A percentile compares a stretch with the other conserved stretches of the same genome.
phyloP scores from a whole-genome alignment of 92 coral and sea anemone genomes.

The Paragorgia papillata region DNA sequence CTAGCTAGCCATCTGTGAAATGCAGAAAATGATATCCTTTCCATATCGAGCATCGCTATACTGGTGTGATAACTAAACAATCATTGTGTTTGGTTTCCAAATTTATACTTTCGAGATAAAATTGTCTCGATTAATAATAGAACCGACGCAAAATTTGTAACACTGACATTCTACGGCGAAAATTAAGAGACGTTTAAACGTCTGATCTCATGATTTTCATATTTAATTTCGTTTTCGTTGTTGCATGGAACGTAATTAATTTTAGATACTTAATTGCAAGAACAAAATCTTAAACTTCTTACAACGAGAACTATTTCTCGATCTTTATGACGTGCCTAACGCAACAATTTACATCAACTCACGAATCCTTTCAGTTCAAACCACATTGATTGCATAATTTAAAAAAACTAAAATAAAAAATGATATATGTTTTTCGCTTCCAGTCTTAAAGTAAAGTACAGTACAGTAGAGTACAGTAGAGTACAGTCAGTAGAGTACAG shows the following conservation, averaged over 20 bases:
- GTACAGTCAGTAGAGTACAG: no score
- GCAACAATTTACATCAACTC: no score
- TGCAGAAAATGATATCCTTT: neutral
- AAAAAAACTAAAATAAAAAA: no score
- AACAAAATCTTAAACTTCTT: no score
- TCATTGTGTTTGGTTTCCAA: neutral
- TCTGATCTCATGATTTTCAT: neutral
- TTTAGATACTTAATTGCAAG: no score
- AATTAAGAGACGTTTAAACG: neutral
- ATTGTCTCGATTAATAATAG: neutral
- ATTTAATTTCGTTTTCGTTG: neutral
- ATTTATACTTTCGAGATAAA: neutral
- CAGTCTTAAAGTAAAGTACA: no score
- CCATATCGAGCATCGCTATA: neutral
- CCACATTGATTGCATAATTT: no score
- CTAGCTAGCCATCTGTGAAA: constrained; percentile 24
- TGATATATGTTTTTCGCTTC: no score
- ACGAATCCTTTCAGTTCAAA: no score
- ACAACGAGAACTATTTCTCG: no score
- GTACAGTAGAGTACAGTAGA: no score
- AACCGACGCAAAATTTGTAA: neutral
- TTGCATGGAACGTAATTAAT: neutral
- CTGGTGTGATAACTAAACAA: neutral
- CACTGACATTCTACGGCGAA: neutral
- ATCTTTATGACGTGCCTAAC: no score